A percentile compares a stretch with the other conserved stretches of the same genome.
phyloP scores from a whole-genome alignment of 1,140 invertebrate species.

The Formica exsecta region DNA sequence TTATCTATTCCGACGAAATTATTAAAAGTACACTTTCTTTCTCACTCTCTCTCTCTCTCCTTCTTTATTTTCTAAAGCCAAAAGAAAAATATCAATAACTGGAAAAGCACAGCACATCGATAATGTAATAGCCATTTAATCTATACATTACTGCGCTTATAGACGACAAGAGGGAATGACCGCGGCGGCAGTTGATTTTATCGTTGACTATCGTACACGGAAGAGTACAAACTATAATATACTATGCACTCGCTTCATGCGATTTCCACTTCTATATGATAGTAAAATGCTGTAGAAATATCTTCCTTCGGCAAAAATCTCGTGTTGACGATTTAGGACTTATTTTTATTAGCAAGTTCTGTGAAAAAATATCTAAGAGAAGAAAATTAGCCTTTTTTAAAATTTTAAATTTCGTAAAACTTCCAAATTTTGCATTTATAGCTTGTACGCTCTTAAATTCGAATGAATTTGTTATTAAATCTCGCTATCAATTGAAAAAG shows the following conservation, averaged over 20 bases:
- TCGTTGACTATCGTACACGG: conserved; percentile 49
- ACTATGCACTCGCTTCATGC: conserved; percentile 41
- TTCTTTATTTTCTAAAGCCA: not conserved
- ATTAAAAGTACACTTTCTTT: not conserved
- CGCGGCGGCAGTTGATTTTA: conserved; percentile 68
- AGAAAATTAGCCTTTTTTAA: not conserved
- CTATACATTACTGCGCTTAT: conserved; percentile 57
- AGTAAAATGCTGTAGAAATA: not conserved
- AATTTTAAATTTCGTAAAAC: not conserved
- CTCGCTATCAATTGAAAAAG: not conserved
- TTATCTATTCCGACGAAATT: not conserved
- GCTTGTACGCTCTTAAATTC: not conserved
- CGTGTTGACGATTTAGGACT: not conserved
- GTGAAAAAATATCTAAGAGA: not conserved
- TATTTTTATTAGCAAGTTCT: not conserved
- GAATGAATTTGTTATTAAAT: not conserved
- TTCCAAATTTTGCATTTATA: not conserved
- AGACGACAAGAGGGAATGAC: conserved; percentile 75
- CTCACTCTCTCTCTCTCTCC: too few species aligned
- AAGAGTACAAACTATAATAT: conserved; percentile 32
- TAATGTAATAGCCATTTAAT: conserved; percentile 35
- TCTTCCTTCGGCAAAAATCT: not conserved
- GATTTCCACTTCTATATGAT: conserved; percentile 22
- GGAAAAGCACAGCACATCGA: not conserved
- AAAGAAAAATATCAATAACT: conserved; percentile 32